Evolutionary conservation across 2,797 vertebrate genomes (phyloP).

Genomic region (Premnoplex brunnescens): DNA sequence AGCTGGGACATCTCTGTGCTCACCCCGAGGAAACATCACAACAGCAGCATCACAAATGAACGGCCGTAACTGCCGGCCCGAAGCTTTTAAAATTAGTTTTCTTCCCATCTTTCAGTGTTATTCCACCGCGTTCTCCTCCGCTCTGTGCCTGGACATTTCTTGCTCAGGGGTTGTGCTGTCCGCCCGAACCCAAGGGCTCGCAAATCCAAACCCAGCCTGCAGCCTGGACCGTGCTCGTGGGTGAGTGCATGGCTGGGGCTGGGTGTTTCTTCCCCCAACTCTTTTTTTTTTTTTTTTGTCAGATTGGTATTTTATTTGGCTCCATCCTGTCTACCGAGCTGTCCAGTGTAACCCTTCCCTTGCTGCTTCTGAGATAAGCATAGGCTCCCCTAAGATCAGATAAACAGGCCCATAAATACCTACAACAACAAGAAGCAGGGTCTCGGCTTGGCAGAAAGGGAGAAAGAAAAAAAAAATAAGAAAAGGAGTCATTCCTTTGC

Average conservation of each 20-base stretch:
- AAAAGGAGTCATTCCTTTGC: not conserved
- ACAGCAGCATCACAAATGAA: not conserved
- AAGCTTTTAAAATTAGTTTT: not conserved
- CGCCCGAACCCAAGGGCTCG: not conserved
- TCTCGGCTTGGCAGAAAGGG: slow-evolving; percentile 24
- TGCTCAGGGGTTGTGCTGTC: not conserved
- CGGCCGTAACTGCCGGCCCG: fast-evolving
- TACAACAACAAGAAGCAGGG: slow-evolving; percentile 61
- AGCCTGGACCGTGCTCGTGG: not conserved
- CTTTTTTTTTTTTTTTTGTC: not conserved
- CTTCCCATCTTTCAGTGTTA: not conserved
- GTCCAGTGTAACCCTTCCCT: slow-evolving; percentile 74
- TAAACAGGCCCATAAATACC: slow-evolving; percentile 78
- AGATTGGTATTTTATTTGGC: slow-evolving; percentile 78
- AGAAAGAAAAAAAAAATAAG: fast-evolving
- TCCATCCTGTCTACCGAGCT: slow-evolving; percentile 75
- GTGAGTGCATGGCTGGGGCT: not conserved
- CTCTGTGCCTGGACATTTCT: not conserved
- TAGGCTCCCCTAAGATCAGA: slow-evolving; percentile 75
- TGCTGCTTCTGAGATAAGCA: slow-evolving; percentile 73
- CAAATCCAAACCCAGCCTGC: not conserved
- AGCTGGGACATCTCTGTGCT: fast-evolving
- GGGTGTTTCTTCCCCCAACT: not conserved
- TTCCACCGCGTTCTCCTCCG: fast-evolving
- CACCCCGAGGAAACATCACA: not conserved